A percentile compares a stretch with the other conserved stretches of the same genome.
phyloP scores from a whole-genome alignment of 2,888 invertebrate species.

The Cheilosia vulpina region DNA sequence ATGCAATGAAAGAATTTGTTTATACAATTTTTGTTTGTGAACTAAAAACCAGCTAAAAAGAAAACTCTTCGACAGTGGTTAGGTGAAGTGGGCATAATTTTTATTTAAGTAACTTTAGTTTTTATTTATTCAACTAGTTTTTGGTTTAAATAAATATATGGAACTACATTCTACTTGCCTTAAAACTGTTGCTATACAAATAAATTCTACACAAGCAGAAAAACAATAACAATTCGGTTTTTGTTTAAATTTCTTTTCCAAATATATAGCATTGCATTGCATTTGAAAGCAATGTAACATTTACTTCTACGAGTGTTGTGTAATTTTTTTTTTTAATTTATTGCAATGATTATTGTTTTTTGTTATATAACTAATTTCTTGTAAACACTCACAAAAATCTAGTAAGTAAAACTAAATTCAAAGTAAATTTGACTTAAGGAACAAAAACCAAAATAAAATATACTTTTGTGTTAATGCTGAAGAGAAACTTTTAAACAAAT shows the following conservation, averaged over 20 bases:
- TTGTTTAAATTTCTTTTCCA: constrained; percentile 38
- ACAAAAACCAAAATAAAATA: constrained; percentile 22
- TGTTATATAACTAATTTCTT: constrained; percentile 56
- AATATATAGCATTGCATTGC: constrained; percentile 52
- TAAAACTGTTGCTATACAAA: constrained; percentile 79
- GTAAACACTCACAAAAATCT: constrained; percentile 69
- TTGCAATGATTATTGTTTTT: constrained; percentile 37
- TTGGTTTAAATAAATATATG: constrained; percentile 58
- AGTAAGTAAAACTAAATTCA: constrained; percentile 71
- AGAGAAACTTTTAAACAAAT: constrained; percentile 58
- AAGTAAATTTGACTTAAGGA: constrained; percentile 12
- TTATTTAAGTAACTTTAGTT: constrained; percentile 13
- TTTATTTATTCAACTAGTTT: constrained; percentile 48
- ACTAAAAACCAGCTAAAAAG: constrained; percentile 30
- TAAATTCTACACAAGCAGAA: constrained; percentile 82
- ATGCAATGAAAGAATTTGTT: constrained; percentile 55
- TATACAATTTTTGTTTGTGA: constrained; percentile 41
- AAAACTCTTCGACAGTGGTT: constrained; percentile 41
- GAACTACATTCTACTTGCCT: constrained; percentile 80
- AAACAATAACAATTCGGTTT: constrained; percentile 76
- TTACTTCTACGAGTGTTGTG: constrained; percentile 63
- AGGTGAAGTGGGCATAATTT: constrained; percentile 42
- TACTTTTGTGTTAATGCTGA: constrained; percentile 49
- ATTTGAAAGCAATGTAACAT: constrained; percentile 66
- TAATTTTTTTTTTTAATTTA: constrained; percentile 33